phyloP scores from a whole-genome alignment of 2,888 invertebrate genomes.

The Mellilla xanthometata region DNA sequence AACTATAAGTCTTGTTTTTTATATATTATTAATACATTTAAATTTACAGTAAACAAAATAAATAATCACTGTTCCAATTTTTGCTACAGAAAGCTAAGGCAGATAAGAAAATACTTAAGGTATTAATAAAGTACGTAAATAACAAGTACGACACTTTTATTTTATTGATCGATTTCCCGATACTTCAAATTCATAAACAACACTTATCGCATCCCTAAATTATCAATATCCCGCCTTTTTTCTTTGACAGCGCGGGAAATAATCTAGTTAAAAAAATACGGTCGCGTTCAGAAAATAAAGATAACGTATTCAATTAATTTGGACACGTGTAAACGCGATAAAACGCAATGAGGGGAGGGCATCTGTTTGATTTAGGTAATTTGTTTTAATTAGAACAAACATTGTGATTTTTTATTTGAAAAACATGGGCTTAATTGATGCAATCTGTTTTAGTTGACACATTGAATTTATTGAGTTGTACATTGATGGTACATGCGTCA shows the following conservation, averaged over 20 bases:
- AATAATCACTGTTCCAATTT: too few species aligned
- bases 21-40: too few species aligned
- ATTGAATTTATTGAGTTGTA: constrained; percentile 2
- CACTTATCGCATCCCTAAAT: too few species aligned
- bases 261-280: constrained; percentile 35
- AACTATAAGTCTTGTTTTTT: too few species aligned
- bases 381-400: constrained; percentile 67
- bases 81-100: too few species aligned
- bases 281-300: constrained; percentile 52
- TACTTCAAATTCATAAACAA: too few species aligned
- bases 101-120: too few species aligned
- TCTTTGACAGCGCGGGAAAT: constrained; percentile 61
- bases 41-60: too few species aligned
- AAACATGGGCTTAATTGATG: constrained; percentile 54
- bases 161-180: too few species aligned
- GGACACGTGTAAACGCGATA: constrained; percentile 58
- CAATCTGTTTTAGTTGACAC: constrained; percentile 42
- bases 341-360: constrained; percentile 41
- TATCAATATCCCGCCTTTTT: constrained; percentile 18
- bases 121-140: too few species aligned
- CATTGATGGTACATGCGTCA: too few species aligned
- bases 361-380: constrained; percentile 69
- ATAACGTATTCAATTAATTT: constrained; percentile 68
- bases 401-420: constrained; percentile 52
- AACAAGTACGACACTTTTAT: too few species aligned